Base-by-base conservation (phyloP, 2,888 invertebrate species). In the Deilephila elpenor region DNA sequence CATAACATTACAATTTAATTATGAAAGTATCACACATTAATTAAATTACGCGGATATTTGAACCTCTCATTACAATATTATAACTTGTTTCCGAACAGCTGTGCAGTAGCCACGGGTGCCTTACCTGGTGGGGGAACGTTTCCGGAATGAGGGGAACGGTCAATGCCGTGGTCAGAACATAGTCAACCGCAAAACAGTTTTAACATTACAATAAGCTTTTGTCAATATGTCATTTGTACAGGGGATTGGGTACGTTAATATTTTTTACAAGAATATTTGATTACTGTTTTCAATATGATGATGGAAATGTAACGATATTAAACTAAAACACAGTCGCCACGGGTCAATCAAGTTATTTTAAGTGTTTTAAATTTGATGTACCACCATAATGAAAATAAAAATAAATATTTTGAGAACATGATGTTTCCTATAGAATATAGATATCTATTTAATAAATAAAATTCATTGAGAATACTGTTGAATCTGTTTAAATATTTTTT, bases 141-240 rank as follows among this genome's bases (percentile, higher is more conserved):
- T 92, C 92, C 92, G 91, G 83, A 74, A 75, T 62, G 79, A 83
- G 87, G 88, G 86, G 85, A 79, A 78, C 76, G 77, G 80, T 82
- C 81, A 79, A 85, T 86, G 83, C 83, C 84, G 84, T 84, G 85
- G 83, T 84, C 83, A 82, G 81, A 81, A 81, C 81, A 81, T 77
- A 82, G 78, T 80, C 82, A 78, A 82, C 80, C 80, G 75, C 82
- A 76, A 82, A 83, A 83, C 84, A 80, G 72, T 29, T 14, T 56
- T 53, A 56, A 62, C 37, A 59, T 67, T 0, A 61, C 37, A 29
- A 53, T n/a, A 64, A 53, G 14, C n/a, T 62, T 32, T 53, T 32
- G 53, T 19, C 53, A n/a, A 56, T 19, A 56, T 56, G 19, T n/a
- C 53, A 19, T 5, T 56, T 56, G 53, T 19, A n/a, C 5, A 56